phyloP scores from a whole-genome alignment of 1,140 invertebrate species.

The Geopemphigus sp. region DNA sequence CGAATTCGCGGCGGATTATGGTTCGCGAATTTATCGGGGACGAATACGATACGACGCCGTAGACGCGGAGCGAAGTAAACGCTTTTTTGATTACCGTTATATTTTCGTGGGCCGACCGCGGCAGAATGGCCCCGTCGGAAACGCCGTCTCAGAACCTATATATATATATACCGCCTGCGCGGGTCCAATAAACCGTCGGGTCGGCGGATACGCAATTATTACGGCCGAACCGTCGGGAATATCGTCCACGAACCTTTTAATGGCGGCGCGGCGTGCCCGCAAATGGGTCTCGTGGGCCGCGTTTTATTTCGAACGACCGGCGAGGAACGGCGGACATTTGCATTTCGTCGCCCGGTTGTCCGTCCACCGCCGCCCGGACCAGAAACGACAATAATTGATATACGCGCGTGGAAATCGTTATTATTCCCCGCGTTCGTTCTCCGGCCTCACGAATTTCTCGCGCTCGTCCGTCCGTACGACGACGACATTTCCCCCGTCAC shows the following conservation, averaged over 20 bases:
- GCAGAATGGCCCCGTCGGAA: background rate
- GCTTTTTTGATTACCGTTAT: background rate
- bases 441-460: too few species aligned
- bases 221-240: slow-evolving; percentile 33
- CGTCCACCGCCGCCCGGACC: too few species aligned
- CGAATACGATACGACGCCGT: too few species aligned
- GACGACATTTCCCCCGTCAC: too few species aligned
- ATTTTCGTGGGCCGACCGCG: background rate
- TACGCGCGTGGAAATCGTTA: too few species aligned
- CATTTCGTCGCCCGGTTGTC: background rate
- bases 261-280: slow-evolving; percentile 8
- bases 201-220: slow-evolving; percentile 25
- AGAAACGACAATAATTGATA: too few species aligned
- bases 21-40: too few species aligned
- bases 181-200: background rate
- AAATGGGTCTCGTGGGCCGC: slow-evolving; percentile 32
- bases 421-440: too few species aligned
- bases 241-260: slow-evolving; percentile 34
- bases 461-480: too few species aligned
- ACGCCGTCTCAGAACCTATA: too few species aligned
- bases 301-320: slow-evolving; percentile 26
- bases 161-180: background rate
- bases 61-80: too few species aligned
- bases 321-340: background rate
- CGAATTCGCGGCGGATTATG: too few species aligned